Evolutionary conservation across 2,797 vertebrate genomes (phyloP).

Genomic region (Bucorvus abyssinicus): DNA sequence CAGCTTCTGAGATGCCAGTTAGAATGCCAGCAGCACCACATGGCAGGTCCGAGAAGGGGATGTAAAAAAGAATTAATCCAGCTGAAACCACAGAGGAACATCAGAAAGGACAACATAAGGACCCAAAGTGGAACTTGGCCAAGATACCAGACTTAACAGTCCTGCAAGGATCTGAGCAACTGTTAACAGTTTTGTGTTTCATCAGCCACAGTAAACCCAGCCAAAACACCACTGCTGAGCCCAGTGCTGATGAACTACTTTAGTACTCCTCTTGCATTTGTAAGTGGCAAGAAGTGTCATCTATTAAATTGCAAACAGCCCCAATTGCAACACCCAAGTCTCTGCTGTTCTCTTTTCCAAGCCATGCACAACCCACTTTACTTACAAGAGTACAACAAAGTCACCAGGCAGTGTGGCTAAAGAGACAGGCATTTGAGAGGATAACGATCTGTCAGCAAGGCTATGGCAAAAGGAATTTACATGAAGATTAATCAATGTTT

Average conservation of each 20-base stretch:
- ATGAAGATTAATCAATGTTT: slow-evolving; percentile 76
- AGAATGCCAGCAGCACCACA: slow-evolving; percentile 19
- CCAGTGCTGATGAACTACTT: slow-evolving; percentile 9
- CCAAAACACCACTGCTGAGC: slow-evolving; percentile 39
- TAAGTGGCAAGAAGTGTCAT: slow-evolving; percentile 64
- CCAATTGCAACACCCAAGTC: slow-evolving; percentile 15
- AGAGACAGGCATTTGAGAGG: slow-evolving; percentile 49
- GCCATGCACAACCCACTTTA: background rate
- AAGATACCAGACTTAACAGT: slow-evolving; percentile 43
- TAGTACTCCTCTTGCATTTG: background rate
- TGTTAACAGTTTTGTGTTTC: slow-evolving; percentile 31
- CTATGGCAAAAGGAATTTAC: slow-evolving; percentile 66
- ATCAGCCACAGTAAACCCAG: background rate
- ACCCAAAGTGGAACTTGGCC: slow-evolving; percentile 53
- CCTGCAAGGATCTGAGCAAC: slow-evolving; percentile 33
- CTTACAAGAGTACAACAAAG: slow-evolving; percentile 32
- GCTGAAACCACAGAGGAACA: slow-evolving; percentile 38
- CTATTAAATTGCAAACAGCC: slow-evolving; percentile 54
- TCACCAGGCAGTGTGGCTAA: slow-evolving; percentile 38
- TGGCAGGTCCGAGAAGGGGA: slow-evolving; percentile 9
- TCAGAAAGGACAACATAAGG: slow-evolving; percentile 60
- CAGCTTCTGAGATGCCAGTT: slow-evolving; percentile 33
- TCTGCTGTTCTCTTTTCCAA: slow-evolving; percentile 40
- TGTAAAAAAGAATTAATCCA: slow-evolving; percentile 45
- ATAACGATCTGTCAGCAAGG: slow-evolving; percentile 67